These are phyloP conservation scores for Cistogaster globosa DNA, from an alignment of 2,888 invertebrate species.

Conservation along the genomic window DNA sequence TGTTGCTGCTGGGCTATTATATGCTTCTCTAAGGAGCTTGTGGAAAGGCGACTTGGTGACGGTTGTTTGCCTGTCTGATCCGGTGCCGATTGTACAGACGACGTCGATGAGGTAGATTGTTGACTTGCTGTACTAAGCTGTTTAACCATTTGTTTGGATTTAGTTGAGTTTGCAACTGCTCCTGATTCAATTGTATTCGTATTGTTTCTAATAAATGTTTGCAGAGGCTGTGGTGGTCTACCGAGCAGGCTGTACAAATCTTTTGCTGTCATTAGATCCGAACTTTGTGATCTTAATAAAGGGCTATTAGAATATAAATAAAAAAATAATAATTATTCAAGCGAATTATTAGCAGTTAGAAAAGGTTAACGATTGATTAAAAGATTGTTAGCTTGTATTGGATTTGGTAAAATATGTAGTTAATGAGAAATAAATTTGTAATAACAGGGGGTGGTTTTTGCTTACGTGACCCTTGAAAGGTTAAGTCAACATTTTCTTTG, in stretches of 20 bases:
- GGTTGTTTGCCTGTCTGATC: slow-evolving; percentile 70
- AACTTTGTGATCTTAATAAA: slow-evolving; percentile 80
- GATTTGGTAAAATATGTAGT: slow-evolving; percentile 43
- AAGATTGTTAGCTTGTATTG: slow-evolving; percentile 32
- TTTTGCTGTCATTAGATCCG: slow-evolving; percentile 78
- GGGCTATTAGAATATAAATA: slow-evolving; percentile 73
- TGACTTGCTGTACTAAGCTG: slow-evolving; percentile 77
- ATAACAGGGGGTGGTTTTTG: slow-evolving; percentile 24
- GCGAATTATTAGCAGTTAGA: not conserved
- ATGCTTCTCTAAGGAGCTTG: slow-evolving; percentile 71
- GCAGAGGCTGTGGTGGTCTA: slow-evolving; percentile 72
- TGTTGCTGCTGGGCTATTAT: slow-evolving; percentile 68
- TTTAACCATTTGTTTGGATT: slow-evolving; percentile 75
- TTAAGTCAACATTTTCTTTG: slow-evolving; percentile 14
- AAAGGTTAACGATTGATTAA: slow-evolving; percentile 22
- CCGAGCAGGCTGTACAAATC: slow-evolving; percentile 77
- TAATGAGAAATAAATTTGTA: slow-evolving; percentile 16
- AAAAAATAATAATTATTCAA: slow-evolving; percentile 11
- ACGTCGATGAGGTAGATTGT: slow-evolving; percentile 77
- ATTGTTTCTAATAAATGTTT: slow-evolving; percentile 48
- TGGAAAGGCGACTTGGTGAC: slow-evolving; percentile 70
- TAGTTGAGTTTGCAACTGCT: slow-evolving; percentile 59
- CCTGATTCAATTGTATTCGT: slow-evolving; percentile 46
- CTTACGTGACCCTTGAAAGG: slow-evolving; percentile 53
- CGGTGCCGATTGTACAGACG: slow-evolving; percentile 77